phyloP scores from a whole-genome alignment of 2,888 invertebrate species.

The Calameuta filiformis region DNA sequence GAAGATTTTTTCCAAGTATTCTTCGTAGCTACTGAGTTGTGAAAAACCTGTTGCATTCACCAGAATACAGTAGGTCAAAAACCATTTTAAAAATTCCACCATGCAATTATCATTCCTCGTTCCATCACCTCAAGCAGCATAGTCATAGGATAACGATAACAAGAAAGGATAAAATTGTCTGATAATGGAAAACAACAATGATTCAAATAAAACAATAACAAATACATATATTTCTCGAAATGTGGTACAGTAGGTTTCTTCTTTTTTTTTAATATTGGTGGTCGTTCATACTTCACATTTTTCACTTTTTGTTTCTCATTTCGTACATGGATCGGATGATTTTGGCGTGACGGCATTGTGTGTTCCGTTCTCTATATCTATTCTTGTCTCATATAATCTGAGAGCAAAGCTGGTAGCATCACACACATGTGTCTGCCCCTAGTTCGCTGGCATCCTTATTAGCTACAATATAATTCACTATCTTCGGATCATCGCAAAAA shows the following conservation, averaged over 20 bases:
- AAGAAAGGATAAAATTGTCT: background rate
- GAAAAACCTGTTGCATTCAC: background rate
- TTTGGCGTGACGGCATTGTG: slow-evolving; percentile 28
- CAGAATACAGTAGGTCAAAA: background rate
- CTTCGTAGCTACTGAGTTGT: background rate
- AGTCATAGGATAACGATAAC: background rate
- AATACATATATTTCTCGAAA: slow-evolving; percentile 67
- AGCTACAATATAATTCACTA: background rate
- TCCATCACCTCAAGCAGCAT: background rate
- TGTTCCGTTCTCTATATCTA: background rate
- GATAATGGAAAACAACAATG: slow-evolving; percentile 22
- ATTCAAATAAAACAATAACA: slow-evolving; percentile 67
- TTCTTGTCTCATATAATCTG: background rate
- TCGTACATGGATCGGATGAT: slow-evolving; percentile 50
- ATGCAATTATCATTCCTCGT: background rate
- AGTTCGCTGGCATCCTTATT: background rate
- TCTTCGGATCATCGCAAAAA: background rate
- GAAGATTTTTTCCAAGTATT: background rate
- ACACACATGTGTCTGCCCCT: background rate
- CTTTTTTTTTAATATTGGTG: slow-evolving; percentile 51
- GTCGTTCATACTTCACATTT: slow-evolving; percentile 46
- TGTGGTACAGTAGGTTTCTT: slow-evolving; percentile 62
- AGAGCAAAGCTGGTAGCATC: background rate
- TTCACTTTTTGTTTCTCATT: slow-evolving; percentile 33
- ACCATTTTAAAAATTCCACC: background rate